Base-by-base conservation (phyloP, 1,140 invertebrate species). In the Nephila pilipes region DNA sequence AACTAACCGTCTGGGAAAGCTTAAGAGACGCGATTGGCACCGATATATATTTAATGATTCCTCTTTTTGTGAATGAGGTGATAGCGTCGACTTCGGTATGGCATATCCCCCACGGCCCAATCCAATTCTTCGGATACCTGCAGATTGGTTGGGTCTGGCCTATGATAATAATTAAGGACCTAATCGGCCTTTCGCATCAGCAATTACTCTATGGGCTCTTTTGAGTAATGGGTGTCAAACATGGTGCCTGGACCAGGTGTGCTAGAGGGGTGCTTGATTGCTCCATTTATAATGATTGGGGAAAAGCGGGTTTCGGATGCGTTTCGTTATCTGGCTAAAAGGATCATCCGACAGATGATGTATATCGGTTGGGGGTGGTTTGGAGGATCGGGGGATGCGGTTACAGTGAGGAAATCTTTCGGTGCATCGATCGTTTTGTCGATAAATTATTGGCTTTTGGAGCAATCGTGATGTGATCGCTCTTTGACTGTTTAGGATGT, bases 141-240 rank as follows among this genome's bases (percentile, higher is more conserved):
- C 79, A 32, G 81, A 92, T 92, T 92, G 90, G 36, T 69, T 65
- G 90, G 90, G 90, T 32, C 90, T 85, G 79, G 57, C 29, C 65
- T 91, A 91, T 91, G 79, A 92, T 92, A 85, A 85, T 92, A 92
- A 92, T 92, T 92, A 92, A 85, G 58, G 90, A 36, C 57, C 80
- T 92, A 92, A 92, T 92, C 90, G 81, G 29, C 57, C 38, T 57
- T 69, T 80, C 29, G 60, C 90, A 92, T 92, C 90, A 92, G 90
- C 90, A 92, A 92, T 92, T 92, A 92, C 90, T 92, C 90, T 92
- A 92, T 92, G 55, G 79, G 79, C 55, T 4, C 29, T 90, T 90
- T 83, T 90, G 90, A 92, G 81, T 92, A 85, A 92, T 92, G 90
- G 81, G 90, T 92, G 90, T 85, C 90, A 58, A 83, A 60, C 87